Evolutionary conservation across 2,797 vertebrate genomes (phyloP), one percentile per base, ranked within the genome.

Genomic region (Sandelia bainsii): DNA sequence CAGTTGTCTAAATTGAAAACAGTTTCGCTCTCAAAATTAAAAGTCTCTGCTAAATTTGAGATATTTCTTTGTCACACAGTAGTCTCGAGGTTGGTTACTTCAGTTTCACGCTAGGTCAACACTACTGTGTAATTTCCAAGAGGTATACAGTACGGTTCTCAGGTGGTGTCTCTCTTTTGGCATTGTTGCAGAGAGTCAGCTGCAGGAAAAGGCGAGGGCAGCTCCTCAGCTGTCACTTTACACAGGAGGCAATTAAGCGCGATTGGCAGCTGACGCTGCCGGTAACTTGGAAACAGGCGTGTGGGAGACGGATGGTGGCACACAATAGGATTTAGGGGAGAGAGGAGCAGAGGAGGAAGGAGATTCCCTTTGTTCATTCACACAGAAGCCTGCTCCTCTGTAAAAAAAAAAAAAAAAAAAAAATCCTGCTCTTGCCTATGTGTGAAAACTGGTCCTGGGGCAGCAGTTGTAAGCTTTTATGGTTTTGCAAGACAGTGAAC

Each of bases 221-320:
- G 79, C 82, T 77, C 22, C 64, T 79, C 71, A 79, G 85, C 82
- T 62, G 62, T 89, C 89, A 89, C 89, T 90, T 83, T 75, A 76
- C 88, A 85, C 80, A 78, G 87, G 77, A 88, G 89, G 84, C 88
- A 92, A 91, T 91, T 92, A 93, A 86, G 73, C 53, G 1, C 72
- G 89, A 91, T 82, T 91, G 93, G 83, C 92, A 92, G 85, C 72
- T 64, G 72, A 76, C 23, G 61, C 81, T 69, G 71, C 81, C 59
- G 89, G 91, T 94, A 94, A 93, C 93, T 94, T 94, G 81, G 94
- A 92, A 93, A 94, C 93, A 89, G 90, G 81, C 88, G 67, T 85
- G 86, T 91, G 87, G 88, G 91, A 91, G 85, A 89, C 39, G 68
- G 82, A 78, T 72, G 67, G 87, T 72, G 81, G 85, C 88, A 86